Evolutionary conservation across 2,888 invertebrate genomes (phyloP).

Genomic region (Caenorhabditis zanzibari): DNA sequence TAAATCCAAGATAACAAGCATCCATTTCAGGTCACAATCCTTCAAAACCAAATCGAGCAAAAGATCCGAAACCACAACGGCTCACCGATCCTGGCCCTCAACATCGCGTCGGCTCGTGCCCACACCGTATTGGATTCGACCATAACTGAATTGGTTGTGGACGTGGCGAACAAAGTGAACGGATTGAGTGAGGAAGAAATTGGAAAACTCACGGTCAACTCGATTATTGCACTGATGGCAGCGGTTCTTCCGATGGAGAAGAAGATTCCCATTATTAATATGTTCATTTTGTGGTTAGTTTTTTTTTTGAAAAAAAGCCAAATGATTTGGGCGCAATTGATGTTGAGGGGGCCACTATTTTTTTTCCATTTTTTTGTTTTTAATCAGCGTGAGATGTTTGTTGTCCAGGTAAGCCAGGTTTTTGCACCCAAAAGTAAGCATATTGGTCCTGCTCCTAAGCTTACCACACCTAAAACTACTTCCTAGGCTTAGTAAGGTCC

Average conservation of each 20-base stretch:
- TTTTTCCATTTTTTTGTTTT: too few species aligned
- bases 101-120: slow-evolving; percentile 41
- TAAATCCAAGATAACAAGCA: too few species aligned
- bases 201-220: slow-evolving; percentile 11
- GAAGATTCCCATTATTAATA: slow-evolving; percentile 57
- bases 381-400: too few species aligned
- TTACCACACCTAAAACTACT: too few species aligned
- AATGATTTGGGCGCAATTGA: too few species aligned
- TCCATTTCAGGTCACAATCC: slow-evolving; percentile 22
- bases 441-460: too few species aligned
- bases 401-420: too few species aligned
- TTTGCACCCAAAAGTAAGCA: too few species aligned
- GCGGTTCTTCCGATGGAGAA: slow-evolving; percentile 30
- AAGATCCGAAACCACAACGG: slow-evolving; percentile 13
- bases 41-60: slow-evolving; percentile 43
- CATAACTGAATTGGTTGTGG: slow-evolving; percentile 15
- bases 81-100: slow-evolving; percentile 32
- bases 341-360: too few species aligned
- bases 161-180: slow-evolving; percentile 1
- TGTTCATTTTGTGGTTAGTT: slow-evolving; percentile 51
- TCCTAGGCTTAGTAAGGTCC: too few species aligned
- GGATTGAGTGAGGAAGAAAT: slow-evolving; percentile 11
- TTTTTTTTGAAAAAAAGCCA: too few species aligned
- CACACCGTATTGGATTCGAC: slow-evolving; percentile 35
- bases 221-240: slow-evolving; percentile 44